A percentile compares a stretch with the other conserved stretches of the same genome.
These are phyloP conservation scores for Drosophila ironensis DNA, from an alignment of 1,140 invertebrate species.

Conservation along the genomic window DNA sequence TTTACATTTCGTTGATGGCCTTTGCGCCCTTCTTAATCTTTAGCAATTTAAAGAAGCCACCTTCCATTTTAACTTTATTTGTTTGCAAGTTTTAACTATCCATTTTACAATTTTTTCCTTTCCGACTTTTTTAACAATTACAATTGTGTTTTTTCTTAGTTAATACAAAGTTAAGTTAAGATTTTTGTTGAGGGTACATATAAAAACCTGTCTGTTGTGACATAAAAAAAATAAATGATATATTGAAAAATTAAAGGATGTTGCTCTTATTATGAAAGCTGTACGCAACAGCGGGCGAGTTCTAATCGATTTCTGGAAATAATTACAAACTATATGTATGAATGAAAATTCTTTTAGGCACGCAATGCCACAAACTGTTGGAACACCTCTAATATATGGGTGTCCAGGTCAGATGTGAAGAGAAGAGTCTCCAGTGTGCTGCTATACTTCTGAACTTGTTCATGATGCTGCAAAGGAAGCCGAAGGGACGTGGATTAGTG, in stretches of 20 bases:
- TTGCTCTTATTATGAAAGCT: no score
- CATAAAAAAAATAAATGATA: no score
- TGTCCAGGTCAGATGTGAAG: conserved; percentile 97
- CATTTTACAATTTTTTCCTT: no score
- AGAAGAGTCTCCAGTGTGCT: conserved; percentile 96
- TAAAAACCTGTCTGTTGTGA: no score
- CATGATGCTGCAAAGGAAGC: conserved; percentile 90
- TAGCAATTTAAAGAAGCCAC: no score
- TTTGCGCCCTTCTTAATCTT: no score
- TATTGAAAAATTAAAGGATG: no score
- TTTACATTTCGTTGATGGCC: no score
- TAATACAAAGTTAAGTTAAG: background rate
- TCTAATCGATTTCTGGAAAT: background rate
- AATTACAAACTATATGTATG: background rate
- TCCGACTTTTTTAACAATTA: background rate
- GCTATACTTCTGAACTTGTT: conserved; percentile 98
- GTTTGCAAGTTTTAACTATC: background rate
- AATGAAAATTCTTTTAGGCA: conserved; percentile 46
- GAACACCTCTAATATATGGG: conserved; percentile 97
- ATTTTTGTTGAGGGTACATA: no score
- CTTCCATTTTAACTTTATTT: no score
- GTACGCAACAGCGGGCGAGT: no score
- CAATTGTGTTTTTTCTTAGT: no score
- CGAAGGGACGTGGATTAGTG: conserved; percentile 38
- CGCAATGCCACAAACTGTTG: conserved; percentile 93